Conservation (phyloP, 2,113 vertebrate genomes). For the Anolis carolinensis region DNA sequence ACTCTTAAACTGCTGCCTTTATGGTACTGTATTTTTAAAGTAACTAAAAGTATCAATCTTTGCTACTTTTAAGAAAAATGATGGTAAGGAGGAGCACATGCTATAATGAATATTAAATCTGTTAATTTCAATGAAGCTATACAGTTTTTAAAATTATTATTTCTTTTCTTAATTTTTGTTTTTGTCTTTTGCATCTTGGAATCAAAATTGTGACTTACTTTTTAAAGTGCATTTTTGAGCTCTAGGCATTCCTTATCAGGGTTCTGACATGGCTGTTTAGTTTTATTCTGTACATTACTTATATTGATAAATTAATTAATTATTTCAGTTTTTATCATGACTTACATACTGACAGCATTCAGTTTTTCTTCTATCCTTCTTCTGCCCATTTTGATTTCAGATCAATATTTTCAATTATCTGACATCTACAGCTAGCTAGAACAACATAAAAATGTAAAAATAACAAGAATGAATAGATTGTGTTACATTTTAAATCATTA, state of each 20-base stretch:
- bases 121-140: too few relatives aligned
- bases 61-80: too few relatives aligned
- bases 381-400: not conserved
- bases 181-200: not conserved
- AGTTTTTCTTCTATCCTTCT: not conserved
- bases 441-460: not conserved
- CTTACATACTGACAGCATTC: not conserved
- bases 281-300: not conserved
- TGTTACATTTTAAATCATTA: slow-evolving; percentile 14
- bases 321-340: not conserved
- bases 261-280: not conserved
- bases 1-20: too few relatives aligned
- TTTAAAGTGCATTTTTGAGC: not conserved
- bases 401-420: not conserved
- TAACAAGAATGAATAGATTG: not conserved
- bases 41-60: too few relatives aligned
- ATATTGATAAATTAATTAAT: not conserved
- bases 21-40: too few relatives aligned
- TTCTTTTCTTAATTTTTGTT: too few relatives aligned
- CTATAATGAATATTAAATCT: too few relatives aligned
- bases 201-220: not conserved
- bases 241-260: not conserved
- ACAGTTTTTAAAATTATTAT: too few relatives aligned
- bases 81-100: too few relatives aligned
- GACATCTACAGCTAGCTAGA: not conserved